phyloP scores from a whole-genome alignment of 37 sponge, comb jelly and placozoan species.

The Aphrocallistes beatrix region DNA sequence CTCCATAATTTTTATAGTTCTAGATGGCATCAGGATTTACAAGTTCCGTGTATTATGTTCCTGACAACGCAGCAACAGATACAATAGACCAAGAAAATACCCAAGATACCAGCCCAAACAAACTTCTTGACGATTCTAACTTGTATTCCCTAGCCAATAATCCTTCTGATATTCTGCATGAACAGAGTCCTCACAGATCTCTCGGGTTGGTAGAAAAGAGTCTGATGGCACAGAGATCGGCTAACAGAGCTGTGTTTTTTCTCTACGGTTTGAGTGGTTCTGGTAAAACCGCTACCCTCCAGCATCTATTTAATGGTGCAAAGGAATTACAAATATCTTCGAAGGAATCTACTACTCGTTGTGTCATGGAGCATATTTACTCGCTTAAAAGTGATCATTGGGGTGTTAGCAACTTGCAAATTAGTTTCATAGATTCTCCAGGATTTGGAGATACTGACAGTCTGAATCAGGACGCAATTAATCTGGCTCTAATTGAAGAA shows the following conservation, averaged over 20 bases:
- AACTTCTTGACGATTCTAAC: too few relatives aligned
- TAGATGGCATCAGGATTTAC: too few relatives aligned
- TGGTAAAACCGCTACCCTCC: not conserved
- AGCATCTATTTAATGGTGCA: not conserved
- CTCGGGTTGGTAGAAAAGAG: not conserved
- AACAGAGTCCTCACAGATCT: not conserved
- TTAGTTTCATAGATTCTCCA: not conserved
- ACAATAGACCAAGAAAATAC: too few relatives aligned
- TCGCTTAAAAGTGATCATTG: not conserved
- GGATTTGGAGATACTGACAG: not conserved
- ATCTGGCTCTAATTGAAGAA: conserved; percentile 3
- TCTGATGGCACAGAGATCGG: not conserved
- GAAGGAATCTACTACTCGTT: not conserved
- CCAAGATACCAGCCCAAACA: too few relatives aligned
- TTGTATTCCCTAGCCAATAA: too few relatives aligned
- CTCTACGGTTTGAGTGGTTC: not conserved
- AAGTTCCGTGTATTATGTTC: too few relatives aligned
- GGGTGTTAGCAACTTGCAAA: not conserved
- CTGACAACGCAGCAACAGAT: too few relatives aligned
- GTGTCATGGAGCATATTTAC: not conserved
- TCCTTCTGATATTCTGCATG: too few relatives aligned
- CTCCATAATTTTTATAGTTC: too few relatives aligned
- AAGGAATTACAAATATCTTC: not conserved
- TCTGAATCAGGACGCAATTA: not conserved
- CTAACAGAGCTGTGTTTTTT: not conserved